Base-by-base conservation (phyloP, 2,113 vertebrate genomes). In the Bos javanicus region DNA sequence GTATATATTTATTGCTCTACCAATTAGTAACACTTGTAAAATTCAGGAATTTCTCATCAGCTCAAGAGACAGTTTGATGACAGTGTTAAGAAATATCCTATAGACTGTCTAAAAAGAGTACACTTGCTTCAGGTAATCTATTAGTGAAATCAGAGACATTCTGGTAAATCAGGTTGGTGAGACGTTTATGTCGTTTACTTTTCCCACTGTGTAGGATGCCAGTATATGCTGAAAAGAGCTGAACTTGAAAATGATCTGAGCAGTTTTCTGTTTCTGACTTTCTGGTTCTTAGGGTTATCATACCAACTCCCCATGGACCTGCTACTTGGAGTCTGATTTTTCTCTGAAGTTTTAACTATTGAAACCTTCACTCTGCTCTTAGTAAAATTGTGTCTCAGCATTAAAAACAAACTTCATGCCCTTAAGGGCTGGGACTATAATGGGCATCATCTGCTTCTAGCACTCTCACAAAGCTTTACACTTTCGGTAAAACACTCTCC, bases 301-400 rank as follows among this genome's bases (percentile, higher is more conserved):
- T 57, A 52, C 82, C 87, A 83, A 26, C 36, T 90, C 17, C 59
- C 78, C 80, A 4, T 33, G 59, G 46, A 78, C 74, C 50, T 90
- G 2, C 84, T 91, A 43, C 43, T 93, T 96, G 39, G 76, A 33
- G 11, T 80, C 90, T 95, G 54, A 57, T 93, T 97, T 97, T 96
- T 89, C 71, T 86, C 26, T 64, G 28, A 93, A 74, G 26, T 94
- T 97, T 96, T 91, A 91, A 81, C 87, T 90, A 11, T 64, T 90
- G 59, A 85, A 97, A 13, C 74, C 30, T 96, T 87, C 15, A 67
- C 52, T 96, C 21, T 97, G 59, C 95, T 96, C 48, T 97, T 95
- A 76, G 57, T 94, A 94, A 97, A 95, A 67, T 36, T 50, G 3
- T 95, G 30, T 90, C 74, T 97, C 14, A 81, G 64, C 16, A 89